A percentile compares a stretch with the other conserved stretches of the same genome.
Evolutionary conservation across 2,797 vertebrate species (phyloP).

Genomic region (Prunella strophiata): DNA sequence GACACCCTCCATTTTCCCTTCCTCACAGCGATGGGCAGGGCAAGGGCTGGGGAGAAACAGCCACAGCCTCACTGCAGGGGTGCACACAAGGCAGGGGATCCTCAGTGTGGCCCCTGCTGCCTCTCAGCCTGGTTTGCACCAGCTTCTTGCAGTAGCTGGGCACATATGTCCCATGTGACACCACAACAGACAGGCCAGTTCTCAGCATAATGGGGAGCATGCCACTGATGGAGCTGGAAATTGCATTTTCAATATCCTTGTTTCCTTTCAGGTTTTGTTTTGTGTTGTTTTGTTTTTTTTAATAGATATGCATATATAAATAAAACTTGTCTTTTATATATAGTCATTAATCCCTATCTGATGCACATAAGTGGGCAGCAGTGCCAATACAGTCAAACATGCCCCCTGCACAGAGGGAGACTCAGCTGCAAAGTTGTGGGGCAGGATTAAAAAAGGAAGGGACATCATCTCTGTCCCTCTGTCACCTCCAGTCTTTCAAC

Average conservation of each 20-base stretch:
- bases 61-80: rapidly evolving
- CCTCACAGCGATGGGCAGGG: background rate
- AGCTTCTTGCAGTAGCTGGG: background rate
- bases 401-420: rapidly evolving
- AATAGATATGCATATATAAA: background rate
- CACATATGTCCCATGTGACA: rapidly evolving
- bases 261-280: no score
- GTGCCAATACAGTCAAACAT: background rate
- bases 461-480: background rate
- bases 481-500: background rate
- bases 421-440: background rate
- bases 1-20: conserved; percentile 58
- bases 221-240: background rate
- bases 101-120: background rate
- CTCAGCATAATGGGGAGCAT: background rate
- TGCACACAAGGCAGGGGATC: rapidly evolving
- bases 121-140: background rate
- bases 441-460: background rate
- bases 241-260: background rate
- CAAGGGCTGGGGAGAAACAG: background rate
- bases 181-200: background rate
- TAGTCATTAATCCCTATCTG: background rate
- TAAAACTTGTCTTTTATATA: background rate
- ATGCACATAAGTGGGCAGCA: background rate
- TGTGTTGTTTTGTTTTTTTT: background rate